These are phyloP conservation scores for Apotomis capreana DNA, from an alignment of 2,888 invertebrate genomes.

Conservation along the genomic window DNA sequence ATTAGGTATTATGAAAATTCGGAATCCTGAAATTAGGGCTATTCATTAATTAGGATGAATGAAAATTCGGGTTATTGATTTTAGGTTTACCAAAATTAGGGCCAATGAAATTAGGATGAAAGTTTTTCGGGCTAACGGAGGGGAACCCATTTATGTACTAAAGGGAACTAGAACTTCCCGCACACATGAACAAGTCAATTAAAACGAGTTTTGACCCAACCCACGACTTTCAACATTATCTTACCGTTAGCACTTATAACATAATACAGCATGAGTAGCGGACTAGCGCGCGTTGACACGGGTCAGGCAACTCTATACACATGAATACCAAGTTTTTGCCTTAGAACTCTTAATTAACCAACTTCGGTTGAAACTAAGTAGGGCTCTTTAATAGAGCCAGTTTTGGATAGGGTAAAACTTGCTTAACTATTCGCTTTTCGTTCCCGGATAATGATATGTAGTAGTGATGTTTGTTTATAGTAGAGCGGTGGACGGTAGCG, in stretches of 20 bases:
- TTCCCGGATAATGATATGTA: background rate
- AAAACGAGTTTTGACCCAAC: slow-evolving; percentile 10
- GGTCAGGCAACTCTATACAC: slow-evolving; percentile 13
- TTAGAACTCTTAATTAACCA: slow-evolving; percentile 29
- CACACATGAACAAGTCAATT: slow-evolving; percentile 14
- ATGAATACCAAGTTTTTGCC: slow-evolving; percentile 34
- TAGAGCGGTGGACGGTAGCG: too few relatives aligned
- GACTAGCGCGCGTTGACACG: slow-evolving; percentile 20
- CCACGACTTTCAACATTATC: slow-evolving; percentile 16
- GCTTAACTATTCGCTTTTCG: slow-evolving; percentile 6
- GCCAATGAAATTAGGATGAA: too few relatives aligned
- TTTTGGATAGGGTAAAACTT: slow-evolving; percentile 8
- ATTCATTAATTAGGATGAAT: too few relatives aligned
- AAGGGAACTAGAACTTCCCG: background rate
- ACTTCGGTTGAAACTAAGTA: slow-evolving; percentile 27
- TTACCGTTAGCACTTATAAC: slow-evolving; percentile 26
- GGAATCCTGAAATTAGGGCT: too few relatives aligned
- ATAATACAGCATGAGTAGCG: slow-evolving; percentile 5
- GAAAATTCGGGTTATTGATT: too few relatives aligned
- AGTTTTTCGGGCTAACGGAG: too few relatives aligned
- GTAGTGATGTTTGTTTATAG: background rate
- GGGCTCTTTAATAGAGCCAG: slow-evolving; percentile 23
- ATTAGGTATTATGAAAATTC: too few relatives aligned
- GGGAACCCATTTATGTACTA: too few relatives aligned
- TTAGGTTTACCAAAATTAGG: too few relatives aligned